These are phyloP conservation scores for Drosophila ananassae DNA, from an alignment of 1,140 invertebrate genomes.

Conservation along the genomic window DNA sequence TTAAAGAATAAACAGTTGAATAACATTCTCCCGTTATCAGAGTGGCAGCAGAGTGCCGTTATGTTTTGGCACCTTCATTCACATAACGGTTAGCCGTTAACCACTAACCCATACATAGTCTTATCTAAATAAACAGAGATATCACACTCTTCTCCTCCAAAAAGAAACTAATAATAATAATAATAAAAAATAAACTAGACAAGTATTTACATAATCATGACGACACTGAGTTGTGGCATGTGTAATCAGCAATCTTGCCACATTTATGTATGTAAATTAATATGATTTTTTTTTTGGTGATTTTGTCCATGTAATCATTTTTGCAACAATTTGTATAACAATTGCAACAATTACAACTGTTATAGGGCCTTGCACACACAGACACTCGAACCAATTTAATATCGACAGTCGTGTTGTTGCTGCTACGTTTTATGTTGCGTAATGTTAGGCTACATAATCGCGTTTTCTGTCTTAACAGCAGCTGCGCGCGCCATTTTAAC, in stretches of 20 bases:
- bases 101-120: slow-evolving; percentile 18
- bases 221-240: neutral
- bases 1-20: slow-evolving; percentile 27
- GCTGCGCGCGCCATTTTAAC: slow-evolving; percentile 36
- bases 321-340: slow-evolving; percentile 68
- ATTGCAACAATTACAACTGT: slow-evolving; percentile 41
- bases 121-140: slow-evolving; percentile 30
- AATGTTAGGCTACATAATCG: slow-evolving; percentile 79
- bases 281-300: slow-evolving; percentile 6
- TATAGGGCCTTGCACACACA: slow-evolving; percentile 28
- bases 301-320: slow-evolving; percentile 57
- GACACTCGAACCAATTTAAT: neutral
- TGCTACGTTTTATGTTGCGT: slow-evolving; percentile 71
- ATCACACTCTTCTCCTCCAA: slow-evolving; percentile 4
- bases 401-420: slow-evolving; percentile 22
- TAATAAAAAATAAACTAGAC: neutral
- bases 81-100: slow-evolving; percentile 22
- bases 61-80: slow-evolving; percentile 34
- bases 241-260: slow-evolving; percentile 27
- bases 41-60: slow-evolving; percentile 1
- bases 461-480: slow-evolving; percentile 61
- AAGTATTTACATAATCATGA: slow-evolving; percentile 27
- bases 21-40: slow-evolving; percentile 26
- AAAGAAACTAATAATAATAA: neutral
- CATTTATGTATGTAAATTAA: slow-evolving; percentile 44